Percentiles rank a stretch among this genome's conserved stretches.
These are phyloP conservation scores for Hypomecis punctinalis DNA, from an alignment of 2,888 invertebrate genomes.

Conservation along the genomic window DNA sequence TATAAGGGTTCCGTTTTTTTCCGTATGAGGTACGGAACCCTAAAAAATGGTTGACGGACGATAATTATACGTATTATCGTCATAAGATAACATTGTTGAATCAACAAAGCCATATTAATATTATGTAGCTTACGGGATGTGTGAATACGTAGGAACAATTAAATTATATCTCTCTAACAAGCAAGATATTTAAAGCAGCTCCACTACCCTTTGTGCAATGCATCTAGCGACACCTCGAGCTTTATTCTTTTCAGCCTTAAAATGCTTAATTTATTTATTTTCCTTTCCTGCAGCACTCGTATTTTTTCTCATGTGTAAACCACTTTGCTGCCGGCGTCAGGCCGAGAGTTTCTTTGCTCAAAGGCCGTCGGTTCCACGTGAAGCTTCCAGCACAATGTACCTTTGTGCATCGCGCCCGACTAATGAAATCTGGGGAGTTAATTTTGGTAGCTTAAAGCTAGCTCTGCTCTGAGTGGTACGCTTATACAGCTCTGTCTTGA, in stretches of 20 bases:
- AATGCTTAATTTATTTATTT: slow-evolving; percentile 31
- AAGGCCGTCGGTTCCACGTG: slow-evolving; percentile 63
- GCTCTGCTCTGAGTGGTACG: slow-evolving; percentile 11
- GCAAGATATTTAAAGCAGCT: neutral
- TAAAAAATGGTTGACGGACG: too few relatives aligned
- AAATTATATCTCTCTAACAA: too few relatives aligned
- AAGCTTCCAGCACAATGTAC: slow-evolving; percentile 46
- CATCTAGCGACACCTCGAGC: neutral
- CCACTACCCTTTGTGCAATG: neutral
- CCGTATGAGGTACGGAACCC: too few relatives aligned
- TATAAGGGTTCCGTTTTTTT: too few relatives aligned
- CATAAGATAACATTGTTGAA: too few relatives aligned
- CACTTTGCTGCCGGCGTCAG: slow-evolving; percentile 69
- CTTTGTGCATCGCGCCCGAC: slow-evolving; percentile 57
- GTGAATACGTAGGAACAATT: too few relatives aligned
- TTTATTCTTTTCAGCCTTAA: neutral
- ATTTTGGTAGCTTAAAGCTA: slow-evolving; percentile 35
- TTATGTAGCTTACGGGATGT: too few relatives aligned
- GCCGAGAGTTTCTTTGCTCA: slow-evolving; percentile 70
- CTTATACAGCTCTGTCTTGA: slow-evolving; percentile 8
- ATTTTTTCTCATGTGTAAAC: slow-evolving; percentile 48
- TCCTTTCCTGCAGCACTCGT: slow-evolving; percentile 16
- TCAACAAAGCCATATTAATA: too few relatives aligned
- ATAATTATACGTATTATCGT: too few relatives aligned
- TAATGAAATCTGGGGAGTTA: slow-evolving; percentile 47